Evolutionary conservation across 2,888 invertebrate genomes (phyloP), one percentile per base, ranked within the genome.

Genomic region (Acronicta leporina): DNA sequence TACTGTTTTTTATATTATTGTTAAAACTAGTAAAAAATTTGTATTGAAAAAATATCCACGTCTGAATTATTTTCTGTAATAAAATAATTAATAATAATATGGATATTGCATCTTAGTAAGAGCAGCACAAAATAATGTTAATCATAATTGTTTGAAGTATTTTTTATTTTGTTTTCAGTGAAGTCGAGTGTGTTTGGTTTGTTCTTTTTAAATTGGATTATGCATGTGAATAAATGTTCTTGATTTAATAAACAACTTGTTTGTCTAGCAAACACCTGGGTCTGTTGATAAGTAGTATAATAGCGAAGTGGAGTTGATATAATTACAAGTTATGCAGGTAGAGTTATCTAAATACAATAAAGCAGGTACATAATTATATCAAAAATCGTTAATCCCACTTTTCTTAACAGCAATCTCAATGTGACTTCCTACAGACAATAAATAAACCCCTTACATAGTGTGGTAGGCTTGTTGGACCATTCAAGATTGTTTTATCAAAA

Each of bases 191-290:
- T 91, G 93, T 93, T 93, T 92, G 91, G 88, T 92, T 92, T 93
- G 91, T 89, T 88, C 84, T 89, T 88, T 86, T 85, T 80, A 79
- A 87, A 87, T 87, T 88, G 90, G 84, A 88, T 87, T 87, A 87
- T 90, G 90, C 91, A 90, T 92, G 92, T 92, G 92, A 94, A 93
- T 94, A 94, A 94, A 94, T 92, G 93, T 94, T 92, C 90, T 92
- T 86, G 85, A 88, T 89, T 91, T 81, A 84, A 83, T 80, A 82
- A 71, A 79, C 46, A 69, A 67, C 63, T 83, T 65, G 80, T 87
- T 87, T 83, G 72, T 82, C 75, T 86, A 52, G 61, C 57, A 71
- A 63, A 77, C 62, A 60, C 79, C 77, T 63, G 54, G 11, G 16
- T 38, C 41, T 42, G n/a, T 30, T 45, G 33, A 9, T 45, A 33